Evolutionary conservation across 2,113 vertebrate species (phyloP), one percentile per base, ranked within the genome.

Genomic region (Pseudopipra pipra): DNA sequence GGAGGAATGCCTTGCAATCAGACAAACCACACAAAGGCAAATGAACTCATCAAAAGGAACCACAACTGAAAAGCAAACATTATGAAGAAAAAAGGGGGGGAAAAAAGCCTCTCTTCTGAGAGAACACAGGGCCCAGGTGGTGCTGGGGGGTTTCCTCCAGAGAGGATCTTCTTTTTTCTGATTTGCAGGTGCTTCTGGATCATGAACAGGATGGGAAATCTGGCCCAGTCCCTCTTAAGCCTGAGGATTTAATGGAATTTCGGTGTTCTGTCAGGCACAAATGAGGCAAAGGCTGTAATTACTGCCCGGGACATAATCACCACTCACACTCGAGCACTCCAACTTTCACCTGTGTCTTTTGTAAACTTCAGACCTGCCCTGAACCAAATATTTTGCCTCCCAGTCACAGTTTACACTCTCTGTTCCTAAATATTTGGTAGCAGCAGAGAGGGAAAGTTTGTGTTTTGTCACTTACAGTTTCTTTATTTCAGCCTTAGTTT

Each of bases 21-120:
- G 68, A 77, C 47, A 96, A 78, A 68, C 68, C 86, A 79, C 84
- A 96, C 94, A 94, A 96, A 96, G 96, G 83, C 82, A 96, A 93
- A 95, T 59, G 72, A 93, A 94, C 82, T 85, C 82, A 93, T 93
- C 92, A 94, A 95, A 96, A 76, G 91, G 77, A 92, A 65, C 76
- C 86, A 66, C 79, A 90, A 81, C 73, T 86, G 59, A 85, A 93
- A 90, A 52, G 63, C 59, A 62, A 88, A 91, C 49, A 52, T 35
- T 28, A 35, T 62, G 39, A 49, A 47, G 9, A 24, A 44, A 14
- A 5, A 17, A 6, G 3, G 5, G 8, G 22, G 39, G 11, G n/a
- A 11, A 2, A 7, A 55, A 56, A 55, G 20, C n/a, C 20, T 71
- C 43, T 92, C 85, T 87, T 84, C 41, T 58, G 41, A 68, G 76